phyloP scores from a whole-genome alignment of 92 coral and sea anemone species.

The Epizoanthus ramosus region DNA sequence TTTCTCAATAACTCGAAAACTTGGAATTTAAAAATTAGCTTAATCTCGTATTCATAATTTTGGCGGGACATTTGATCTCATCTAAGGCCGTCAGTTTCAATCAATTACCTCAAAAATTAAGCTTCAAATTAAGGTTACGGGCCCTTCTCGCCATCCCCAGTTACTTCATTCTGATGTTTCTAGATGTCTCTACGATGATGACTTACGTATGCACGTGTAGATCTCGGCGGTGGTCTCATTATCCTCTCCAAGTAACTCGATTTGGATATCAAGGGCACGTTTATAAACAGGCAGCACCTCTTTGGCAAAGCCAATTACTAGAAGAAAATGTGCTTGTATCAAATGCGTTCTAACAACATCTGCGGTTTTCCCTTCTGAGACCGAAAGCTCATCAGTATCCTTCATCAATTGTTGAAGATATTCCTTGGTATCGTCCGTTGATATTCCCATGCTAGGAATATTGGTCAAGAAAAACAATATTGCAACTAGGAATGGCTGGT shows the following conservation, averaged over 20 bases:
- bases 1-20: too few species aligned
- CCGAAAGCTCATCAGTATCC: not conserved
- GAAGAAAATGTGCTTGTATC: not conserved
- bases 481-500: not conserved
- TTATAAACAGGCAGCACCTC: slow-evolving; percentile 7
- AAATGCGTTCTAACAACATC: not conserved
- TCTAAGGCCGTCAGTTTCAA: too few species aligned
- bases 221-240: not conserved
- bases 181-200: too few species aligned
- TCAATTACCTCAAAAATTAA: too few species aligned
- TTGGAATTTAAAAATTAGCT: too few species aligned
- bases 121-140: too few species aligned
- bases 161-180: too few species aligned
- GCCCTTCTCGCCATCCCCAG: too few species aligned
- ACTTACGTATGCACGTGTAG: not conserved
- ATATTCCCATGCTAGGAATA: not conserved
- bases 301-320: not conserved
- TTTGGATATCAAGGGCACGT: not conserved
- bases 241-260: not conserved
- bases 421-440: not conserved
- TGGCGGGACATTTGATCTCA: too few species aligned
- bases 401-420: not conserved
- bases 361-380: not conserved
- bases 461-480: not conserved
- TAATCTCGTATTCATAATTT: too few species aligned